phyloP scores from a whole-genome alignment of 2,888 invertebrate species.

The Eupithecia pulchellata region DNA sequence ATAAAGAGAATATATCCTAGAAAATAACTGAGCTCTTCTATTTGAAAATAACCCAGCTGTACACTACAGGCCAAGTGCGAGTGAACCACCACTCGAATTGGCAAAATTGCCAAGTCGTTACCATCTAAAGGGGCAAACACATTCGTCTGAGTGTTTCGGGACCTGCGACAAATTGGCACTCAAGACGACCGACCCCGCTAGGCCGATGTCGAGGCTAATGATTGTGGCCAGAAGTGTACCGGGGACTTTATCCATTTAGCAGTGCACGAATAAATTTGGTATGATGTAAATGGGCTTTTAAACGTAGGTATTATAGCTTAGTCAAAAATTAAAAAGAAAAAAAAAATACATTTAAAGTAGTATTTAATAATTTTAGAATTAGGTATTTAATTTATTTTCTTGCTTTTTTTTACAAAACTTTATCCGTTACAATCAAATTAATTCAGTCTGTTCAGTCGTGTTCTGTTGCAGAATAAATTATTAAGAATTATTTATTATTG shows the following conservation, averaged over 20 bases:
- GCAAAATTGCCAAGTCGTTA: constrained; percentile 71
- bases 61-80: constrained; percentile 47
- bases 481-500: too few relatives aligned
- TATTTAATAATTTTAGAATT: too few relatives aligned
- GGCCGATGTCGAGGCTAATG: constrained; percentile 52
- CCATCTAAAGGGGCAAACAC: constrained; percentile 65
- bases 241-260: constrained; percentile 20
- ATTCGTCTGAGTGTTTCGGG: constrained; percentile 70
- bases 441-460: too few relatives aligned
- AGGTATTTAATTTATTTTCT: too few relatives aligned
- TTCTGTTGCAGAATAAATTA: too few relatives aligned
- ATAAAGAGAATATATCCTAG: too few relatives aligned
- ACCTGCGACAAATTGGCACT: constrained; percentile 74
- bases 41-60: constrained; percentile 16
- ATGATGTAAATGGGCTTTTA: background rate
- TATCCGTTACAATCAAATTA: background rate
- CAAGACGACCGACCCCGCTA: constrained; percentile 48
- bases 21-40: background rate
- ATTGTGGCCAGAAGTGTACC: constrained; percentile 53
- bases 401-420: too few relatives aligned
- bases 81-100: constrained; percentile 54
- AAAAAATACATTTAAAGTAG: too few relatives aligned
- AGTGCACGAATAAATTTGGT: constrained; percentile 1
- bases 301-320: background rate
- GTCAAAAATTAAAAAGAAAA: background rate